phyloP scores from a whole-genome alignment of 2,113 vertebrate genomes.

The Capreolus pygargus region DNA sequence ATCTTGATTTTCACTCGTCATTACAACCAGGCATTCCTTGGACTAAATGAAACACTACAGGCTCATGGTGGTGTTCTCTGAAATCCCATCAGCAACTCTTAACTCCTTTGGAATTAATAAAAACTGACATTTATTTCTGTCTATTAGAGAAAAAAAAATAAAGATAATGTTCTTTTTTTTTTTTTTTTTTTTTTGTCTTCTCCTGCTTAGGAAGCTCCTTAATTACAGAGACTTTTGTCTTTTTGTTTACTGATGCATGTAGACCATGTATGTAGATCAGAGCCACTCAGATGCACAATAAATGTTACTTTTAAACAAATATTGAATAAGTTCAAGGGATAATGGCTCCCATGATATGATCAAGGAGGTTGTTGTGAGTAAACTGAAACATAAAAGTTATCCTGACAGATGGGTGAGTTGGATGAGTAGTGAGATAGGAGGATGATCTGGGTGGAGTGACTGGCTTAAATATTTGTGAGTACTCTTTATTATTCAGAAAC shows the following conservation, averaged over 20 bases:
- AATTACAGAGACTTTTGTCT: not conserved
- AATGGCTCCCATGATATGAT: not conserved
- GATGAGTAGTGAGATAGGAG: not conserved
- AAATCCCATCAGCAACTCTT: not conserved
- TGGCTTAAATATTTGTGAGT: not conserved
- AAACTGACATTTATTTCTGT: not conserved
- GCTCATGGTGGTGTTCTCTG: not conserved
- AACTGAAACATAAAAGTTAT: not conserved
- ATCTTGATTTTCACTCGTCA: not conserved
- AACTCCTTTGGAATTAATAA: conserved; percentile 38
- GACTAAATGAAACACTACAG: not conserved
- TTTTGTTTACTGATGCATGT: not conserved
- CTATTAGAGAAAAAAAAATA: not conserved
- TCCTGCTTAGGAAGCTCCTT: not conserved
- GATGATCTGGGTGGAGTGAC: not conserved
- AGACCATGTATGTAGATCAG: not conserved
- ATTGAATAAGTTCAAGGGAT: not conserved
- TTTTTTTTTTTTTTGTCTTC: not conserved
- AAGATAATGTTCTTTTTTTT: not conserved
- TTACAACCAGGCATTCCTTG: not conserved
- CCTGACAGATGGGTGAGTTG: not conserved
- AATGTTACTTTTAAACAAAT: not conserved
- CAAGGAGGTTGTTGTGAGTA: not conserved
- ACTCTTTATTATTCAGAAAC: not conserved
- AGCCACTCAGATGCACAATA: not conserved